phyloP scores from a whole-genome alignment of 2,888 invertebrate species.

The Furcula furcula region DNA sequence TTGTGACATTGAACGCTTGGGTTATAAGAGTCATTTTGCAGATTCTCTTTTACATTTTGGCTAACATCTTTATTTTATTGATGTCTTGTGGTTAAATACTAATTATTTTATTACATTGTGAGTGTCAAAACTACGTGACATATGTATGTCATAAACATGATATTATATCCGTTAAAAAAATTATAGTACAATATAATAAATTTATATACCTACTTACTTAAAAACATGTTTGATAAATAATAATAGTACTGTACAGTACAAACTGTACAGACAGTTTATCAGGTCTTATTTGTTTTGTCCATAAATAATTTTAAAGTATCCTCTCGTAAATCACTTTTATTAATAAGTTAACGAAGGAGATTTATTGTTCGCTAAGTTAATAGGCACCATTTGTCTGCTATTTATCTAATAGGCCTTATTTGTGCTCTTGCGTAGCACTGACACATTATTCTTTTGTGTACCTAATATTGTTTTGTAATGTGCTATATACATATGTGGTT shows the following conservation, averaged over 20 bases:
- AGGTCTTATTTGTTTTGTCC: slow-evolving; percentile 16
- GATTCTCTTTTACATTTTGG: background rate
- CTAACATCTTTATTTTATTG: background rate
- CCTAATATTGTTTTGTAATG: no score
- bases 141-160: no score
- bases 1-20: slow-evolving; percentile 45
- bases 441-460: slow-evolving; percentile 5
- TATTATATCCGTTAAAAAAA: no score
- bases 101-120: background rate
- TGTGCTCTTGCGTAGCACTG: slow-evolving; percentile 25
- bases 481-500: slow-evolving; percentile 4
- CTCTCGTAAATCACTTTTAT: slow-evolving; percentile 36
- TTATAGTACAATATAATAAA: no score
- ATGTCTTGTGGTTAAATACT: background rate
- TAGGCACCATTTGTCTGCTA: slow-evolving; percentile 42
- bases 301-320: slow-evolving; percentile 35
- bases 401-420: slow-evolving; percentile 42
- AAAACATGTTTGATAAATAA: no score
- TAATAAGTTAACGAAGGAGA: slow-evolving; percentile 37
- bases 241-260: no score
- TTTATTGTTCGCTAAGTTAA: slow-evolving; percentile 43
- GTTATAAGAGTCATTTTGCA: slow-evolving; percentile 33
- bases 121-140: background rate
- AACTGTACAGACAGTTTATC: no score
- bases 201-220: no score